Conservation (phyloP, 2,888 invertebrate species). For the Buathra laborator region DNA sequence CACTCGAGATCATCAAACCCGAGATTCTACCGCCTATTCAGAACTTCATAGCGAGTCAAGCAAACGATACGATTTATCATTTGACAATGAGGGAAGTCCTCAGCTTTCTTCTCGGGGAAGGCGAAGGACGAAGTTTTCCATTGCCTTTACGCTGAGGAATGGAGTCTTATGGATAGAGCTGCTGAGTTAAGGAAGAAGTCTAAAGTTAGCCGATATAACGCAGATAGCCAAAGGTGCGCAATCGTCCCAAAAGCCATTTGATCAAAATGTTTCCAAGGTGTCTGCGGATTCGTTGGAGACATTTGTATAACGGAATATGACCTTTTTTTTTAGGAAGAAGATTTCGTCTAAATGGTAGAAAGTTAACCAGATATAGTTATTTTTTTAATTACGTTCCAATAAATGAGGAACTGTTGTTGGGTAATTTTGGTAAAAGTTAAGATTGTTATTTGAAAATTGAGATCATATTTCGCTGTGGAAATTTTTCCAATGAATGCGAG, state of each 20-base stretch:
- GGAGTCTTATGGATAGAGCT: not conserved
- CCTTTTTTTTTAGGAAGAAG: no score
- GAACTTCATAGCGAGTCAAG: slow-evolving; percentile 76
- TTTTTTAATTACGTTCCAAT: no score
- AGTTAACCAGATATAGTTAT: no score
- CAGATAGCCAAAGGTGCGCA: not conserved
- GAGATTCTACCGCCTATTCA: slow-evolving; percentile 80
- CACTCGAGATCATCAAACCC: slow-evolving; percentile 81
- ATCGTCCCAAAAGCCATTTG: not conserved
- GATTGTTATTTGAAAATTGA: no score
- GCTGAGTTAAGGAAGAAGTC: slow-evolving; percentile 32
- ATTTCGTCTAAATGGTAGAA: no score
- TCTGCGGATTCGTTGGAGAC: not conserved
- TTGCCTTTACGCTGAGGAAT: slow-evolving; percentile 65
- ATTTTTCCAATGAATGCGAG: no score
- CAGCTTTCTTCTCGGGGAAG: slow-evolving; percentile 78
- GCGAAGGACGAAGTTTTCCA: slow-evolving; percentile 74
- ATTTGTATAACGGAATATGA: no score
- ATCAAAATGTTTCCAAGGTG: not conserved
- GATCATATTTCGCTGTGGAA: no score
- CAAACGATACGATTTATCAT: slow-evolving; percentile 79
- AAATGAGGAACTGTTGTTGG: no score
- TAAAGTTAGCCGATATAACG: slow-evolving; percentile 22
- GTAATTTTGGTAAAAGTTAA: no score
- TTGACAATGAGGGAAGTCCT: slow-evolving; percentile 80